A percentile compares a stretch with the other conserved stretches of the same genome.
phyloP scores from a whole-genome alignment of 2,888 invertebrate genomes.

The Disparrhopalites patrizii region DNA sequence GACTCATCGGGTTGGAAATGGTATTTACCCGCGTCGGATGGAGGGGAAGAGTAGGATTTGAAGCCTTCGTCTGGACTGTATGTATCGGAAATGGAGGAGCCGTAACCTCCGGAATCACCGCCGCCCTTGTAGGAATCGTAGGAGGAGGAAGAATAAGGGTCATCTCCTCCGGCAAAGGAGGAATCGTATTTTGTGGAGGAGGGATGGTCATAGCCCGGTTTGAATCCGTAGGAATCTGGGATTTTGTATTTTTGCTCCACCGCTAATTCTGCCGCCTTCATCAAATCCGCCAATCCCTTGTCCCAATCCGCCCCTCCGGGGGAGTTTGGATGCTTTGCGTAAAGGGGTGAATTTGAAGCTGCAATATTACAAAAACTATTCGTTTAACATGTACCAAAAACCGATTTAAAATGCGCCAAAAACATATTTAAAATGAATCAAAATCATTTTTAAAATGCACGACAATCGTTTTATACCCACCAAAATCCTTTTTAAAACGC shows the following conservation, averaged over 20 bases:
- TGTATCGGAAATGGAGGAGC: not conserved
- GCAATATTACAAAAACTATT: no score
- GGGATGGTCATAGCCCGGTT: not conserved
- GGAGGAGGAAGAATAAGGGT: not conserved
- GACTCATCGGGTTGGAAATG: not conserved
- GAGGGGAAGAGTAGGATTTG: not conserved
- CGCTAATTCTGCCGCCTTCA: constrained; percentile 16
- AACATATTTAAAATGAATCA: no score
- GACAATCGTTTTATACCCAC: no score
- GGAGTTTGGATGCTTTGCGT: not conserved
- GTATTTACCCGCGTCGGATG: not conserved
- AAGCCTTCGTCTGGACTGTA: not conserved
- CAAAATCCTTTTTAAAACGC: no score
- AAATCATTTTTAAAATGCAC: no score
- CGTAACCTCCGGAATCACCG: not conserved
- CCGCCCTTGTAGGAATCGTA: not conserved
- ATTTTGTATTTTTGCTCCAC: not conserved
- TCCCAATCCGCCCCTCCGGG: constrained; percentile 11
- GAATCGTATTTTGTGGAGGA: not conserved
- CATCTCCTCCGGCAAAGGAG: not conserved
- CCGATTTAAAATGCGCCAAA: no score
- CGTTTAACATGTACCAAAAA: no score
- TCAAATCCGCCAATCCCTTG: constrained; percentile 1
- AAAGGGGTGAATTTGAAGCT: no score
- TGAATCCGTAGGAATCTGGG: not conserved